These are phyloP conservation scores for Alviniconcha strummeri DNA, from an alignment of 2,888 invertebrate genomes.

Conservation along the genomic window DNA sequence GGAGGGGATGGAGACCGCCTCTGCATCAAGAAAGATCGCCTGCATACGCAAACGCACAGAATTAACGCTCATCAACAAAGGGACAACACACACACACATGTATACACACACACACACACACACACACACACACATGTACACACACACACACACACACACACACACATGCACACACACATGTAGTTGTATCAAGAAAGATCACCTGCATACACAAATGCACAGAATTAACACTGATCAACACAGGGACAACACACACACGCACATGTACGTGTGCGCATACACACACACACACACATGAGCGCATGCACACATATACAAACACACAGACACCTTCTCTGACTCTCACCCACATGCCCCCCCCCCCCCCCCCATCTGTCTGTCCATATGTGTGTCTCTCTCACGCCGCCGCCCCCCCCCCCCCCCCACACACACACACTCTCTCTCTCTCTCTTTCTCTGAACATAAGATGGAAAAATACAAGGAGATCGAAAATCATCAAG, in stretches of 20 bases:
- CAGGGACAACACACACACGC: conserved; percentile 4
- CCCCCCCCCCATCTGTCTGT: no score
- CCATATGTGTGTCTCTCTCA: no score
- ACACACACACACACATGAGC: background rate
- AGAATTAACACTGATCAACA: background rate
- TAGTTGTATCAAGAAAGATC: conserved; percentile 1
- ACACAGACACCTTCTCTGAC: background rate
- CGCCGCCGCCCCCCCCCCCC: no score
- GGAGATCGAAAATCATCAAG: background rate
- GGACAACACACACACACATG: conserved; percentile 10
- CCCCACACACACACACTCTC: background rate
- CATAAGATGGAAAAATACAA: background rate
- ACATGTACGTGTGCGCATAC: background rate
- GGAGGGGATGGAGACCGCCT: conserved; percentile 38
- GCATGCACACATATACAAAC: background rate
- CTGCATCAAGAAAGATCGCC: conserved; percentile 11
- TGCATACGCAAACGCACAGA: background rate
- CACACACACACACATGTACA: background rate
- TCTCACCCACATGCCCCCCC: background rate
- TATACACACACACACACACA: background rate
- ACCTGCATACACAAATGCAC: background rate
- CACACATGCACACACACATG: background rate
- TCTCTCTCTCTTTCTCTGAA: background rate
- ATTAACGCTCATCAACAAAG: background rate
- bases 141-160: conserved; percentile 6